Percentiles rank a stretch among this genome's conserved stretches.
Conservation (phyloP, 2,797 vertebrate genomes). For the Aulostomus chinensis region DNA sequence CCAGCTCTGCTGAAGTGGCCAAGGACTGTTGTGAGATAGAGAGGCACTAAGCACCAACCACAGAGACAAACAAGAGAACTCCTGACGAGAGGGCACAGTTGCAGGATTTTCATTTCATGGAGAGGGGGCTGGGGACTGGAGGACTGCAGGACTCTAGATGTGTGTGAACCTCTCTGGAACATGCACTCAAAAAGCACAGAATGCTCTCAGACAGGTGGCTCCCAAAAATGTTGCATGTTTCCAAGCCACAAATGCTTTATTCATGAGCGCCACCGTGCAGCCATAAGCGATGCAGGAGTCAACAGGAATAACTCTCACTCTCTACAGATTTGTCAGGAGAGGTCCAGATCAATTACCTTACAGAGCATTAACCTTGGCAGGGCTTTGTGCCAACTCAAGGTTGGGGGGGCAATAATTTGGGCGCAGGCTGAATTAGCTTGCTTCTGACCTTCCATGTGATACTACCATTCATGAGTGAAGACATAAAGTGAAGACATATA, state of each 20-base stretch:
- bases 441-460: slow-evolving; percentile 61
- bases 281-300: slow-evolving; percentile 55
- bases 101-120: slow-evolving; percentile 3
- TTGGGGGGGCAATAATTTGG: slow-evolving; percentile 73
- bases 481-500: slow-evolving; percentile 39
- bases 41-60: slow-evolving; percentile 5
- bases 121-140: slow-evolving; percentile 15
- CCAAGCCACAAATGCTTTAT: slow-evolving; percentile 67
- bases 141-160: slow-evolving; percentile 59
- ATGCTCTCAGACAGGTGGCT: slow-evolving; percentile 64
- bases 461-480: slow-evolving; percentile 37
- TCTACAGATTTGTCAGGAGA: slow-evolving; percentile 60
- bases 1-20: background rate
- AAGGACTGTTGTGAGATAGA: slow-evolving; percentile 17
- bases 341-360: slow-evolving; percentile 71
- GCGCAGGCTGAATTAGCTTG: slow-evolving; percentile 60
- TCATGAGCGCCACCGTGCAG: slow-evolving; percentile 66
- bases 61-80: background rate
- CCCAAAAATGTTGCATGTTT: slow-evolving; percentile 66
- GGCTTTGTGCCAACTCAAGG: slow-evolving; percentile 73
- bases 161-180: slow-evolving; percentile 24
- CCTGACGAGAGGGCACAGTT: background rate
- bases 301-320: slow-evolving; percentile 46
- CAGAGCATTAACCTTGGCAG: slow-evolving; percentile 76
- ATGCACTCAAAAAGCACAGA: slow-evolving; percentile 29